Percentiles rank a stretch among this genome's conserved stretches.
Evolutionary conservation across 2,888 invertebrate genomes (phyloP).

Genomic region (Dioctria linearis): DNA sequence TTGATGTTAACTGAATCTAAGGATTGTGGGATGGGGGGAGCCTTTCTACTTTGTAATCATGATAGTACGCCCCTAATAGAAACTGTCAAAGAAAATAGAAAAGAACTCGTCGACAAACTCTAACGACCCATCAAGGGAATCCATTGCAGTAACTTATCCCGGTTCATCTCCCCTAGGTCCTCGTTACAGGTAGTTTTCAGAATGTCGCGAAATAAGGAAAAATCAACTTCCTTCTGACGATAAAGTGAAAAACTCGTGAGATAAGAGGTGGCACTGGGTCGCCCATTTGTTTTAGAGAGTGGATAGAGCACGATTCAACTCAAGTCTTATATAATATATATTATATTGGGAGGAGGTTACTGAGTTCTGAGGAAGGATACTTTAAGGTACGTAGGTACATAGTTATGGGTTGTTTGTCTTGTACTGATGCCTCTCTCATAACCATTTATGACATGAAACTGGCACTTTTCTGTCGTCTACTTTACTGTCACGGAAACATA

Average conservation of each 20-base stretch:
- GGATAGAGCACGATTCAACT: background rate
- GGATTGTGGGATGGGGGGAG: background rate
- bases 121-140: conserved; percentile 48
- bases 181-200: conserved; percentile 25
- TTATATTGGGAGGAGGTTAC: conserved; percentile 11
- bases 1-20: background rate
- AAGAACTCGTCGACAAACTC: conserved; percentile 47
- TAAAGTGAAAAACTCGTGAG: conserved; percentile 27
- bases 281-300: conserved; percentile 31
- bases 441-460: conserved; percentile 56
- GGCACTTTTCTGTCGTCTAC: conserved; percentile 31
- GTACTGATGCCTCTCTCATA: conserved; percentile 50
- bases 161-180: conserved; percentile 29
- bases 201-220: conserved; percentile 9
- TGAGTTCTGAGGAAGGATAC: too few species aligned
- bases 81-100: conserved; percentile 46
- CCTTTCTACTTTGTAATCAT: conserved; percentile 47
- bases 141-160: conserved; percentile 48
- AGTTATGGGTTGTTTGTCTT: conserved; percentile 18
- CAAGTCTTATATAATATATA: too few species aligned
- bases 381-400: too few species aligned
- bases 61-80: conserved; percentile 39
- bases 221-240: conserved; percentile 27
- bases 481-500: conserved; percentile 4
- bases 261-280: background rate